Percentiles rank a stretch among this genome's conserved stretches.
These are phyloP conservation scores for Phyllotreta cruciferae DNA, from an alignment of 2,888 invertebrate genomes.

Conservation along the genomic window DNA sequence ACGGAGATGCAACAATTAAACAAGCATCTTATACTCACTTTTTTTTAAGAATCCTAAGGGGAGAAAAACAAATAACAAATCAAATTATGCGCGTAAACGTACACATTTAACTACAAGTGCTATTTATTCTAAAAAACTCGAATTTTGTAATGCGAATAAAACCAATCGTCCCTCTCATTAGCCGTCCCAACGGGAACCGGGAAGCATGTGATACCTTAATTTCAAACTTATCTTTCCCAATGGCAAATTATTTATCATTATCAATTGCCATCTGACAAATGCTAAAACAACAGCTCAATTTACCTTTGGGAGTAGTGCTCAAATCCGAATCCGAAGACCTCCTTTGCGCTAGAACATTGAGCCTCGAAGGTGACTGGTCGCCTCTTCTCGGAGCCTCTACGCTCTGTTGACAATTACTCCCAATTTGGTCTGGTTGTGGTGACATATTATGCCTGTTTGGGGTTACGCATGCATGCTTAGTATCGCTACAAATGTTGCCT, in stretches of 20 bases:
- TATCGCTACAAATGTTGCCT: conserved; percentile 51
- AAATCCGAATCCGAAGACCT: conserved; percentile 93
- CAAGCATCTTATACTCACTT: conserved; percentile 62
- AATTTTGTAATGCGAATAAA: too few relatives aligned
- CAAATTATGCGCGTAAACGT: conserved; percentile 19
- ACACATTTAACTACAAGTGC: conserved; percentile 5
- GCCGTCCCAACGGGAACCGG: too few relatives aligned
- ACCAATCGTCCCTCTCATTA: too few relatives aligned
- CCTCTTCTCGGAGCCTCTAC: conserved; percentile 34
- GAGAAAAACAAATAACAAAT: conserved; percentile 47
- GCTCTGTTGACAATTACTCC: conserved; percentile 46
- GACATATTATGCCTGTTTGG: conserved; percentile 55
- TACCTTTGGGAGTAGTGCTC: conserved; percentile 93
- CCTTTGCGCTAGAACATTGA: conserved; percentile 64
- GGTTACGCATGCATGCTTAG: conserved; percentile 59
- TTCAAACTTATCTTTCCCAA: too few relatives aligned
- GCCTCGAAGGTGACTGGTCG: conserved; percentile 65
- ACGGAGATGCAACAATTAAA: conserved; percentile 46
- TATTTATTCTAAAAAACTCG: not conserved
- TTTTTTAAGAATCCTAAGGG: conserved; percentile 65
- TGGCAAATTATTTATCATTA: too few relatives aligned
- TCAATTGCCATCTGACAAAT: too few relatives aligned
- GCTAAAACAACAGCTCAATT: conserved; percentile 39
- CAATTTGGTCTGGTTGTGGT: conserved; percentile 50
- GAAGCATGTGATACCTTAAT: too few relatives aligned